These are phyloP conservation scores for Dipus sagitta DNA, from an alignment of 2,797 vertebrate species.

Conservation along the genomic window DNA sequence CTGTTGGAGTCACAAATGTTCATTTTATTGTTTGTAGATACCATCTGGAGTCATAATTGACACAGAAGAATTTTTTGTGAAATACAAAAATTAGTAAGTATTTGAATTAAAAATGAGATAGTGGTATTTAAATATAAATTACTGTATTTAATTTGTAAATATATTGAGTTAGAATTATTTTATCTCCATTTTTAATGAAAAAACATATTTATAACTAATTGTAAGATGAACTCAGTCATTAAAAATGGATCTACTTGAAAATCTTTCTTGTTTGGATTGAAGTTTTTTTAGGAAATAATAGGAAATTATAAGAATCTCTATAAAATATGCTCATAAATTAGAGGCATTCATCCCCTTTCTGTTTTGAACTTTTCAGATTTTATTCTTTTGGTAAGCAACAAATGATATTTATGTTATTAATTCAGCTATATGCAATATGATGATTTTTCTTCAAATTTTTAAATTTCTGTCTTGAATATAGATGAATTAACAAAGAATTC, in stretches of 20 bases:
- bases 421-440: not conserved
- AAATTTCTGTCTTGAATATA: not conserved
- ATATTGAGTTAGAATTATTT: slow-evolving; percentile 33
- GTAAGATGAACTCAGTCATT: not conserved
- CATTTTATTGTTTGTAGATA: slow-evolving; percentile 88
- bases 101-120: not conserved
- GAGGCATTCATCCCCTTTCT: not conserved
- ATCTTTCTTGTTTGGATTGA: slow-evolving; percentile 25
- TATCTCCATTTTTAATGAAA: slow-evolving; percentile 24
- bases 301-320: slow-evolving; percentile 44
- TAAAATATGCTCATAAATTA: slow-evolving; percentile 40
- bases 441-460: slow-evolving; percentile 1
- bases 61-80: slow-evolving; percentile 98
- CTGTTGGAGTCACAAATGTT: slow-evolving; percentile 44
- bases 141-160: slow-evolving; percentile 9
- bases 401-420: not conserved
- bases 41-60: slow-evolving; percentile 94
- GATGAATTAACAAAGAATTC: not conserved
- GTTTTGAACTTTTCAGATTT: slow-evolving; percentile 7
- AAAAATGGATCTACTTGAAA: not conserved
- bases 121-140: not conserved
- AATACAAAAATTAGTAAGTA: slow-evolving; percentile 92
- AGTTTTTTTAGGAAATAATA: slow-evolving; percentile 30
- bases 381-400: not conserved
- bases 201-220: slow-evolving; percentile 16